phyloP scores from a whole-genome alignment of 2,113 vertebrate species.

The Cettia cetti region DNA sequence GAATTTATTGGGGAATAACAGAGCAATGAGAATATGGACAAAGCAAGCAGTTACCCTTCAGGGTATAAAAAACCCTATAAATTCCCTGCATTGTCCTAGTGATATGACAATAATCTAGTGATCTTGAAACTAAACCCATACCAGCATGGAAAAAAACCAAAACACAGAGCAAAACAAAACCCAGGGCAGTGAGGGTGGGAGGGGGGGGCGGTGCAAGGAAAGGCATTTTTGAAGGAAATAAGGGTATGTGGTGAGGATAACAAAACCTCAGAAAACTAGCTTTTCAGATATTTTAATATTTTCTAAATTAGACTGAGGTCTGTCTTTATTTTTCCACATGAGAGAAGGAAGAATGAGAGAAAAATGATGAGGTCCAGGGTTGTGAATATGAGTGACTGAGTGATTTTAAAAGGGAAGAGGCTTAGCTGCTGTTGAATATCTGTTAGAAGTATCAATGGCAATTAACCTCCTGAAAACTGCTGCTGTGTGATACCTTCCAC shows the following conservation, averaged over 20 bases:
- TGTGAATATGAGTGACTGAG: background rate
- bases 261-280: background rate
- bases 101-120: background rate
- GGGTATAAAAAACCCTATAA: fast-evolving
- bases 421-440: background rate
- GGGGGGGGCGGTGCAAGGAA: too few relatives aligned
- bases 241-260: too few relatives aligned
- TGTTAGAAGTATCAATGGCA: background rate
- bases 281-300: background rate
- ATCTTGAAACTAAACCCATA: fast-evolving
- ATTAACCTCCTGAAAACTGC: background rate
- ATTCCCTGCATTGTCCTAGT: background rate
- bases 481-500: background rate
- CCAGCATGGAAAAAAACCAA: background rate
- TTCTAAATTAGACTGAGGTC: background rate
- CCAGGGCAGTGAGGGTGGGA: too few relatives aligned
- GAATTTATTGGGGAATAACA: background rate
- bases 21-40: background rate
- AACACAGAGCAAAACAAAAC: background rate
- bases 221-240: background rate
- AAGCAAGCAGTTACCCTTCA: background rate
- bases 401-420: background rate
- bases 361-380: background rate
- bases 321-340: background rate
- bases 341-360: background rate